Evolutionary conservation across 2,113 vertebrate species (phyloP).

Genomic region (Romanogobio albipinnatus): DNA sequence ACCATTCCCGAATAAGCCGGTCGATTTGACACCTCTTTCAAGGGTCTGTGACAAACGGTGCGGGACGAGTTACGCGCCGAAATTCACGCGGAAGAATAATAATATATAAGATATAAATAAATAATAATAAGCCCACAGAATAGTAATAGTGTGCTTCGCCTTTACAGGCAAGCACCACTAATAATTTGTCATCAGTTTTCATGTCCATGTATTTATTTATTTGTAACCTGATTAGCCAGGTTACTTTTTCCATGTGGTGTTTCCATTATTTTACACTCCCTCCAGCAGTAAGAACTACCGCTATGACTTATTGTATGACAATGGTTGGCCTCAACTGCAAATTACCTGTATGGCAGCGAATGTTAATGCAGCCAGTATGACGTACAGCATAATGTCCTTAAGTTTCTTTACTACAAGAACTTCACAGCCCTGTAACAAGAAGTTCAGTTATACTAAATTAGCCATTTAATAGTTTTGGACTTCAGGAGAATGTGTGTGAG

Average conservation of each 20-base stretch:
- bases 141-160: no score
- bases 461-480: background rate
- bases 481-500: background rate
- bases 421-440: conserved; percentile 85
- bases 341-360: conserved; percentile 95
- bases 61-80: no score
- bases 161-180: no score
- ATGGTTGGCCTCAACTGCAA: background rate
- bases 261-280: background rate
- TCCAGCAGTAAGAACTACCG: no score
- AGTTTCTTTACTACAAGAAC: conserved; percentile 95
- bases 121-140: no score
- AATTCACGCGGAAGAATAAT: no score
- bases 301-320: background rate
- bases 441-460: background rate
- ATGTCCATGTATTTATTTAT: background rate
- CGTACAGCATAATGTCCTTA: conserved; percentile 98
- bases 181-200: background rate
- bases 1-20: no score
- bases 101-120: no score
- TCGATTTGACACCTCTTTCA: no score
- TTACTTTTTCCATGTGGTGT: background rate
- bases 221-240: background rate
- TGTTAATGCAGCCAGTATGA: conserved; percentile 92
- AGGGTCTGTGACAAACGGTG: no score